phyloP scores from a whole-genome alignment of 2,888 invertebrate species.

The Galerucella pusilla region DNA sequence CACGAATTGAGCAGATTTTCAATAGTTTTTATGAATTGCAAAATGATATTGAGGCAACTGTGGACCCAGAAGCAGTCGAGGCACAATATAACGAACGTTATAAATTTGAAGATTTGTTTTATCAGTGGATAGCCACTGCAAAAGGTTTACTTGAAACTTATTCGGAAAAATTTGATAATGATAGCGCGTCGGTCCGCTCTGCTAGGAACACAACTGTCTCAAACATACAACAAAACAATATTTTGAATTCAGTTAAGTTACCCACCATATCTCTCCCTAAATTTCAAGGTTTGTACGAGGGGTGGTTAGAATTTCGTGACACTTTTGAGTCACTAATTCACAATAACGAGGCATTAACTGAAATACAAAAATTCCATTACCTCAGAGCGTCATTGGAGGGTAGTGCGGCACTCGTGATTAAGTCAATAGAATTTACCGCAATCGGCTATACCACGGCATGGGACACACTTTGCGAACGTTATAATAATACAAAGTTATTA shows the following conservation, averaged over 20 bases:
- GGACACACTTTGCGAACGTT: constrained; percentile 28
- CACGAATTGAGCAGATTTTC: too few species aligned
- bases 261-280: constrained; percentile 3
- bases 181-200: too few species aligned
- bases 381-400: constrained; percentile 29
- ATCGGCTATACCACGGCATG: constrained; percentile 31
- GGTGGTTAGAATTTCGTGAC: constrained; percentile 27
- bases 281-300: constrained; percentile 13
- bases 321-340: constrained; percentile 32
- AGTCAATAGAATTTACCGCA: constrained; percentile 11
- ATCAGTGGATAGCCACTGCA: too few species aligned
- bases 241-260: neutral
- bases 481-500: constrained; percentile 30
- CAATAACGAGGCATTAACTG: constrained; percentile 13
- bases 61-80: too few species aligned
- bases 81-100: too few species aligned
- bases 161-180: too few species aligned
- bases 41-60: too few species aligned
- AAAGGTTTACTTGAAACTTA: too few species aligned
- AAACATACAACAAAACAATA: too few species aligned
- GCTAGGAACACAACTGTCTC: too few species aligned
- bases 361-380: constrained; percentile 37
- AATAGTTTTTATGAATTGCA: too few species aligned
- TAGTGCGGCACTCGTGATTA: constrained; percentile 22
- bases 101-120: too few species aligned